Base-by-base conservation (phyloP, 2,113 vertebrate genomes). In the Paratilapia polleni region DNA sequence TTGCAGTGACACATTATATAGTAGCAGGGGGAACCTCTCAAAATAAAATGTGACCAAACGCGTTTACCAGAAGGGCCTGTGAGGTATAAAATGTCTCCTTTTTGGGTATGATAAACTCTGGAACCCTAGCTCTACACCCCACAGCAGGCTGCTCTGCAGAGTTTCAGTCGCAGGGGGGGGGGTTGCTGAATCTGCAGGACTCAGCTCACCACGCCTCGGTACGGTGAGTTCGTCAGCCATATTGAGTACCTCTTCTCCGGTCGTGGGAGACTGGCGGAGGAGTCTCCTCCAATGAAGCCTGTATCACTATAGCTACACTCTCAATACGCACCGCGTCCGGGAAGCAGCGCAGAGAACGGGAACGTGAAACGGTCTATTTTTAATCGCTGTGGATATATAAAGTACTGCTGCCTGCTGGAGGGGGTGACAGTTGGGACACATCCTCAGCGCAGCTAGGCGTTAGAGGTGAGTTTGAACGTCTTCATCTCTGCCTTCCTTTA, bases 141-240 rank as follows among this genome's bases (percentile, higher is more conserved):
- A 52, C 77, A 13, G 78, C 60, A 26, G 49, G n/a, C 63, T 31
- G 60, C 87, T 43, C 87, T 82, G 87, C 83, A 66, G 61, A 76
- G 68, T 57, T 75, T 47, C 47, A 78, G 91, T 85, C 52, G 76
- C 79, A 66, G 86, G 89, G 41, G 34, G 61, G 26, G 31, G 34
- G 60, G 85, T 62, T 83, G 58, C 82, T 49, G 89, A 62, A 66
- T 86, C 87, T 83, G 90, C 88, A 88, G 87, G 93, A 81, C 88
- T 89, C 60, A 0, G 56, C 77, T 89, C 87, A 91, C 90, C 89
- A 92, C 91, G 90, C 91, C 90, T 94, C 91, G 62, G 78, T 38
- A 88, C 86, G 82, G 88, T 87, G 79, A 87, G 61, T 85, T 78
- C 64, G 91, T 92, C 93, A 91, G 93, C 92, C 93, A 94, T 93